Conservation (phyloP, 2,797 vertebrate species). For the Nyctalus aviator region DNA sequence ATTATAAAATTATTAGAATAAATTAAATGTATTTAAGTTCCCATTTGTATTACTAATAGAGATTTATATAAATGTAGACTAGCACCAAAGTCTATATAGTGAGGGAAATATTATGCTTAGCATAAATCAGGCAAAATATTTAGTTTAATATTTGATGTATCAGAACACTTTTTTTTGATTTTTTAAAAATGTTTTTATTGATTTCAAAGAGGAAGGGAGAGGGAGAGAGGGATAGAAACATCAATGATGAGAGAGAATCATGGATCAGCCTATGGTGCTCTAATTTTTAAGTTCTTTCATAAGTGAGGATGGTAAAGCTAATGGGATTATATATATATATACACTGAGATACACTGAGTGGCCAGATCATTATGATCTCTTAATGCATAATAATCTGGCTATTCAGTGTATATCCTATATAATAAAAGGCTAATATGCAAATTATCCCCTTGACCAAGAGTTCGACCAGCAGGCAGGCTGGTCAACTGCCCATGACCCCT, state of each 20-base stretch:
- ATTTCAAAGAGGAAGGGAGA: too few relatives aligned
- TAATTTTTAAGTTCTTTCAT: conserved; percentile 29
- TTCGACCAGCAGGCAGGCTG: too few relatives aligned
- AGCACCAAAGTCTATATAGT: background rate
- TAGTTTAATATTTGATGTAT: conserved; percentile 22
- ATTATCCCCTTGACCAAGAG: too few relatives aligned
- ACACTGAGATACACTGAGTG: too few relatives aligned
- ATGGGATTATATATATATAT: background rate
- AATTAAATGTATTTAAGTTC: conserved; percentile 40
- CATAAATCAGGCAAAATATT: conserved; percentile 40
- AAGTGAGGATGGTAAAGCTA: conserved; percentile 37
- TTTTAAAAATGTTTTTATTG: too few relatives aligned
- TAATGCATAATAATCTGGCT: too few relatives aligned
- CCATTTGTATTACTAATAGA: background rate
- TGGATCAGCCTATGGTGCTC: background rate
- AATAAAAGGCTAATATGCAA: too few relatives aligned
- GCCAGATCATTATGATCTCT: too few relatives aligned
- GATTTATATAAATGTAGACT: conserved; percentile 22
- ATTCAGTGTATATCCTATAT: too few relatives aligned
- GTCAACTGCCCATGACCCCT: too few relatives aligned
- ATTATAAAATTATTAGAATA: conserved; percentile 30
- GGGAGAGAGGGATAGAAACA: too few relatives aligned
- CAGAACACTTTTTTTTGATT: background rate
- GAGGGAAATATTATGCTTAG: background rate
- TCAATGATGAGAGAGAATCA: too few relatives aligned